Evolutionary conservation across 1,140 invertebrate species (phyloP), one percentile per base, ranked within the genome.

Genomic region (Adoxophyes honmai): DNA sequence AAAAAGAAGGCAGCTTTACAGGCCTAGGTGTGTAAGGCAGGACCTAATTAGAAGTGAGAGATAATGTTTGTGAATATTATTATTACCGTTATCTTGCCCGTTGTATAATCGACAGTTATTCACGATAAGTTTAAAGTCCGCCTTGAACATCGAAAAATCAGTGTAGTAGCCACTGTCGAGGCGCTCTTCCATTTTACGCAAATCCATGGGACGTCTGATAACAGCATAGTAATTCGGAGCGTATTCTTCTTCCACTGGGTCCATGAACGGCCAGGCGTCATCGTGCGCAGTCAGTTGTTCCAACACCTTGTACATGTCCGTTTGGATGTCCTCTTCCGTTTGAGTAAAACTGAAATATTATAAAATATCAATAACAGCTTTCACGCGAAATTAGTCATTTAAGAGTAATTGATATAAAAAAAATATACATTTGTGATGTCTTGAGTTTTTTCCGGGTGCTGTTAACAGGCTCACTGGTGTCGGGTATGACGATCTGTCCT

Each of bases 91-190:
- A 73, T 96, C 94, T 64, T 94, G 93, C 34, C 97, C 97, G 92
- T 98, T 98, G 75, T 97, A 98, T 48, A 96, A 90, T 59, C 94
- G 90, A 83, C 96, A 98, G 83, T 98, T 98, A 66, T 97, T 95
- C 8, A 98, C 94, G 74, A 98, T 98, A 36, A 97, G 91, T 68
- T 94, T 93, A 86, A 98, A 97, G 87, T 98, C 97, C 1, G 91
- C 91, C 75, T 94, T 94, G 83, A 98, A 97, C 88, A 96, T 93
- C 37, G 91, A 91, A 62, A 95, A 93, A 60, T 92, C 94, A 21
- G 93, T 92, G 73, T 98, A 98, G 58, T 93, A 92, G 18, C 95
- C 94, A 66, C 91, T 91, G 72, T 96, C 95, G 10, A 98, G 87
- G 66, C 96, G 94, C 62, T 95, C 94, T 79, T 98, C 96, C 93